Evolutionary conservation across 92 coral and sea anemone genomes (phyloP).

Genomic region (Epizoanthus rinbou): DNA sequence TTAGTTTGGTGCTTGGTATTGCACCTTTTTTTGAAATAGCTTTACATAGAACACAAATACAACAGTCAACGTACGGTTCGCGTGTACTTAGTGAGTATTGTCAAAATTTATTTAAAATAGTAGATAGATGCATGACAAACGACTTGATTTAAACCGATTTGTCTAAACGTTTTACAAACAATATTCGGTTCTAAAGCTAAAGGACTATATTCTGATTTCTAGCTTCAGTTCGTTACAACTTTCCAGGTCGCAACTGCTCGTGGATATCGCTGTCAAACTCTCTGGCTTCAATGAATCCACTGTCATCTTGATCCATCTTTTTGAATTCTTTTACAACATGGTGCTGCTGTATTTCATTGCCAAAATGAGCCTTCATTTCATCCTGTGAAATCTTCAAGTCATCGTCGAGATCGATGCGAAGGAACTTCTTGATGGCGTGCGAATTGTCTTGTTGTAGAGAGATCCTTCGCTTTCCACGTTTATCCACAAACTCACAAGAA

Average conservation of each 20-base stretch:
- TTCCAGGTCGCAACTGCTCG: neutral
- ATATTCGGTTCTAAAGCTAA: too few species aligned
- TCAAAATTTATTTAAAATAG: too few species aligned
- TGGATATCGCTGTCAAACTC: constrained; percentile 23
- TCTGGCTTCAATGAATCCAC: constrained; percentile 23
- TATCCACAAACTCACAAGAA: neutral
- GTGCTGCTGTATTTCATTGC: constrained; percentile 1
- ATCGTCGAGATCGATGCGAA: neutral
- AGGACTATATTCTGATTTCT: too few species aligned
- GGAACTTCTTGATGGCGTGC: neutral
- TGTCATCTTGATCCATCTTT: constrained; percentile 20
- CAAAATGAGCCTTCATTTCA: constrained; percentile 27
- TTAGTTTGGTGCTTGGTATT: too few species aligned
- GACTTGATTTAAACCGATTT: too few species aligned
- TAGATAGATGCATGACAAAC: too few species aligned
- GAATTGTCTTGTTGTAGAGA: neutral
- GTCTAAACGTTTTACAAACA: too few species aligned
- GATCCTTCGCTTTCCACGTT: neutral
- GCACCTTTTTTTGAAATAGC: too few species aligned
- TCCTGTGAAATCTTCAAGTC: constrained; percentile 27
- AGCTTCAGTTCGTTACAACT: too few species aligned
- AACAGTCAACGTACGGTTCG: too few species aligned
- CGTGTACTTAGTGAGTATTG: too few species aligned
- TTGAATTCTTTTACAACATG: neutral
- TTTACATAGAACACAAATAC: too few species aligned